Evolutionary conservation across 2,888 invertebrate genomes (phyloP), one percentile per base, ranked within the genome.

Genomic region (Frankliniella intonsa): DNA sequence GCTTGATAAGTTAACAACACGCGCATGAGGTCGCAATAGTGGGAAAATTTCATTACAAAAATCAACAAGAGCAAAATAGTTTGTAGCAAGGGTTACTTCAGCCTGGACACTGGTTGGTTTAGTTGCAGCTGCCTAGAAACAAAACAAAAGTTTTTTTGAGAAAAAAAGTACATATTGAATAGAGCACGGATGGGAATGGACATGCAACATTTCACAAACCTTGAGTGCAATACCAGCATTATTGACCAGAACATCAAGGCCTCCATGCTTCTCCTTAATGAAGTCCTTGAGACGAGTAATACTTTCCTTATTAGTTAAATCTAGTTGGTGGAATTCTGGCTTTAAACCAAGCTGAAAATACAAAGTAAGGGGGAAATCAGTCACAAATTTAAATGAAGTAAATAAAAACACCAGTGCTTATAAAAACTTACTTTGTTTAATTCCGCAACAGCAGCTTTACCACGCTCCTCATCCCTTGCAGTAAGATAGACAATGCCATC

Each of bases 1-100:
- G 84, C 94, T 94, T 0, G 94, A 94, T 0, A 95, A 88, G 85
- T 95, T 94, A 0, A 95, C 92, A 14, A 95, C 94, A 86, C 93
- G 90, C 0, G 93, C 93, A 85, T 93, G 91, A 80, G 92, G 89
- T 82, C 90, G 89, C 7, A 96, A 87, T 19, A 95, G 86, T 0
- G 95, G 94, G 87, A 94, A 94, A 11, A 96, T 87, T 0, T 90
- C 88, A 81, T 92, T 90, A 82, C 94, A 94, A 0, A 92, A 90
- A 82, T 90, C 89, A 25, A 93, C 86, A 49, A 93, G 89, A 14
- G 90, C 90, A 86, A 92, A 93, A 86, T 93, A 95, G 87, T 96
- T 96, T 0, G 93, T 91, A 76, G 88, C 88, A 10, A 93, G 83
- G 0, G 95, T 94, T 84, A 92, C 90, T 85, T 93, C 91, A 0